Base-by-base conservation (phyloP, 2,797 vertebrate genomes). In the Labeo calbasu region DNA sequence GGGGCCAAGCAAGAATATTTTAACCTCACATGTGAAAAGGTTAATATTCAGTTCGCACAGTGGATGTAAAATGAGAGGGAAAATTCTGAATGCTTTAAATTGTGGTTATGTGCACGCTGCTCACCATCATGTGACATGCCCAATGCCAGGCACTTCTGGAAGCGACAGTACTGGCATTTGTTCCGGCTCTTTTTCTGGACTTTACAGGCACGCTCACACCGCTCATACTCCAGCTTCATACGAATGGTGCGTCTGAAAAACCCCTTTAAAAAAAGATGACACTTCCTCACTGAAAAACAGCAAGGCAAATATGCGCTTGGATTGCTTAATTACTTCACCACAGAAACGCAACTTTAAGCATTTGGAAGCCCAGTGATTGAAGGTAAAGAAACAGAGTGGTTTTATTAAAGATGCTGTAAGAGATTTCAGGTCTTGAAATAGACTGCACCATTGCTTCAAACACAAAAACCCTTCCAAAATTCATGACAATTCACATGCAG, bases 121-220 rank as follows among this genome's bases (percentile, higher is more conserved):
- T 96, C 93, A 99, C 98, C 98, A 0, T 99, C 99, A 57, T 99
- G 98, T 0, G 98, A 99, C 98, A 99, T 99, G 94, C 98, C 98
- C 91, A 99, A 94, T 0, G 96, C 96, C 92, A 99, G 96, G 94
- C 98, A 99, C 92, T 99, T 99, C 95, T 99, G 97, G 93, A 99
- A 99, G 89, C 98, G 97, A 93, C 98, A 99, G 93, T 97, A 98
- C 95, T 99, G 98, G 94, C 98, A 99, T 94, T 99, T 99, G 91
- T 99, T 99, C 55, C 98, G 94, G 93, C 97, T 99, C 94, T 99
- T 99, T 92, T 99, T 99, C 93, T 97, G 98, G 86, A 99, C 98
- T 92, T 97, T 98, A 93, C 98, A 99, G 91, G 94, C 96, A 66
- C 97, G 95, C 85, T 98, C 97, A 9, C 98, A 99, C 83, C 95